Percentiles rank a stretch among this genome's conserved stretches.
Evolutionary conservation across 2,888 invertebrate genomes (phyloP).

Genomic region (Leucoma salicis): DNA sequence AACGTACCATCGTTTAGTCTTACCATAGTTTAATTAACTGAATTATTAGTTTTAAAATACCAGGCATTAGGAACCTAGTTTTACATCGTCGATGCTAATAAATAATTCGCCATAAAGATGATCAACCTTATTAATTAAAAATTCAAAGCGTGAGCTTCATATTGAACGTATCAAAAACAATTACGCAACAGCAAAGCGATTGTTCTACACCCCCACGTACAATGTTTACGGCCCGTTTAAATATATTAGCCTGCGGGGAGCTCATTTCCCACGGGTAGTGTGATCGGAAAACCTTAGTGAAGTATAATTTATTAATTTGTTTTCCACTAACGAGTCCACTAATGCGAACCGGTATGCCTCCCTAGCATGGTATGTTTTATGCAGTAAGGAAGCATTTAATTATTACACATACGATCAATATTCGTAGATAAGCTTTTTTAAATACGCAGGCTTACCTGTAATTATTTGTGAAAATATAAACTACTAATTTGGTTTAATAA

Average conservation of each 20-base stretch:
- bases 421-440: slow-evolving; percentile 3
- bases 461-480: neutral
- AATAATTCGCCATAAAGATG: no score
- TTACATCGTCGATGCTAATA: no score
- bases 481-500: no score
- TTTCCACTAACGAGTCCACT: slow-evolving; percentile 70
- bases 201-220: slow-evolving; percentile 29
- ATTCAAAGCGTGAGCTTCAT: slow-evolving; percentile 9
- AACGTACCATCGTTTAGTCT: no score
- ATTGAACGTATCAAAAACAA: slow-evolving; percentile 9
- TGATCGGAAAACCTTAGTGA: slow-evolving; percentile 53
- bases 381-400: slow-evolving; percentile 42
- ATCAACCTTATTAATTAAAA: neutral
- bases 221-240: slow-evolving; percentile 33
- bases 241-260: slow-evolving; percentile 33
- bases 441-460: slow-evolving; percentile 9
- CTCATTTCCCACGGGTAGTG: slow-evolving; percentile 66
- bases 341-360: slow-evolving; percentile 54
- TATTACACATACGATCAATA: slow-evolving; percentile 14
- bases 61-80: no score
- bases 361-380: slow-evolving; percentile 50
- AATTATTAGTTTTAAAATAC: no score
- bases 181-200: slow-evolving; percentile 18
- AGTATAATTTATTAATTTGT: slow-evolving; percentile 77
- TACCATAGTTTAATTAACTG: no score